Conservation (phyloP, 1,140 invertebrate species). For the Psilanteris sp. region DNA sequence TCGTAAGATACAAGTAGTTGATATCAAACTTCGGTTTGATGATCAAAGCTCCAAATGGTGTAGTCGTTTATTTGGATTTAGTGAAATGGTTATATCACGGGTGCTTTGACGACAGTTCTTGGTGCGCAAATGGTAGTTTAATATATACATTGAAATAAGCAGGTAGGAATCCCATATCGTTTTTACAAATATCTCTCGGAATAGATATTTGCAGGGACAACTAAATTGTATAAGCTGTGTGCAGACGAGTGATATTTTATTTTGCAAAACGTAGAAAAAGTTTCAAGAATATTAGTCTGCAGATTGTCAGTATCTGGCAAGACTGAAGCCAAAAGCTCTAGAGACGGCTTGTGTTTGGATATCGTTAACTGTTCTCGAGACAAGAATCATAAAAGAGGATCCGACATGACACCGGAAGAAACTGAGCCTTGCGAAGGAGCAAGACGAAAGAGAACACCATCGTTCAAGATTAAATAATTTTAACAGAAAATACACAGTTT, state of each 20-base stretch:
- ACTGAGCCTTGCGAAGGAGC: conserved; percentile 15
- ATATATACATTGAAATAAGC: conserved; percentile 8
- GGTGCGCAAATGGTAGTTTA: conserved; percentile 31
- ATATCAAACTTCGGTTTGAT: conserved; percentile 29
- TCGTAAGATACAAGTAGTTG: conserved; percentile 25
- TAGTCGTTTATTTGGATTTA: conserved; percentile 59
- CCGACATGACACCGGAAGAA: conserved; percentile 18
- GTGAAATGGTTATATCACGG: conserved; percentile 33
- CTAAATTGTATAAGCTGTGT: conserved; percentile 11
- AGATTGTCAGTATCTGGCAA: conserved; percentile 45
- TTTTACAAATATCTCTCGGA: neutral
- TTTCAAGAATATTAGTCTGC: conserved; percentile 49
- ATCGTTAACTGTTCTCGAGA: conserved; percentile 71
- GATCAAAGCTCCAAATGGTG: conserved; percentile 24
- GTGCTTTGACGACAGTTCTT: conserved; percentile 19
- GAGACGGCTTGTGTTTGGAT: conserved; percentile 69
- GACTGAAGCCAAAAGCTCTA: conserved; percentile 50
- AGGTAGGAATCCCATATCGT: neutral
- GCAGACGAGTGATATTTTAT: conserved; percentile 9
- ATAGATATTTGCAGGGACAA: neutral
- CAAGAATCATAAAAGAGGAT: conserved; percentile 55
- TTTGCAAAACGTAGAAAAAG: conserved; percentile 12
- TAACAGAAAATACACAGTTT: conserved; percentile 57
- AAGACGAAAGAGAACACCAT: conserved; percentile 25
- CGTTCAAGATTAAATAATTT: conserved; percentile 60